Base-by-base conservation (phyloP, 92 coral and sea anemone species). In the Palythoa caribaeorum region DNA sequence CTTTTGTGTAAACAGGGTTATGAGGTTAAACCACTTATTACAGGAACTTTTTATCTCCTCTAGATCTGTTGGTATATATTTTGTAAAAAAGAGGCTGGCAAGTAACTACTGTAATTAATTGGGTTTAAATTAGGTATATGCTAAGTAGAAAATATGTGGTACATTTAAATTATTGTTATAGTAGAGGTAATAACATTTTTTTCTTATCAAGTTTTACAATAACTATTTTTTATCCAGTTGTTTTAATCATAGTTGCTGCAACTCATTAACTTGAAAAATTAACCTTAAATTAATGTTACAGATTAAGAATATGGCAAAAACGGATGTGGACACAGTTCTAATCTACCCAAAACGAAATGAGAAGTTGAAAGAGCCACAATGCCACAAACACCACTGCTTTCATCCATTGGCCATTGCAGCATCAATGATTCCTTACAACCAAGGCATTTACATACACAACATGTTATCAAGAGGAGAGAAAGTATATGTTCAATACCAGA, bases 401-500 rank as follows among this genome's bases (percentile, higher is more conserved):
- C 91, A 78, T 50, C 98, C 96, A 36, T 90, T 97, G 73, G 77
- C 88, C 44, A 83, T 94, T 21, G 88, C 98, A 9, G 98, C 98
- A 2, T 94, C 99, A 28, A 91, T 97, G 98, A 92, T 97, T 47
- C 91, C 96, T 37, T 88, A 92, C 69, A 87, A 83, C 9, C 94
- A 95, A 68, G 99, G 99, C 35, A 81, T 83, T 16, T 89, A 90
- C 57, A 93, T 94, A n/a, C 92, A 84, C 78, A 80, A 90, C 84
- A 87, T 90, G 48, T 83, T 97, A 73, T 66, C 77, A 4, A 85
- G 83, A 20, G 91, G 91, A 35, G 79, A 88, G 77, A 90, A 92
- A 83, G 90, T 97, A 39, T 90, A 88, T 77, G 96, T 91, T 8
- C 88, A 94, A 1, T 95, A 90, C 83, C 99, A 97, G 91, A 93